phyloP scores from a whole-genome alignment of 2,113 vertebrate genomes.

The Pelusios castaneus region DNA sequence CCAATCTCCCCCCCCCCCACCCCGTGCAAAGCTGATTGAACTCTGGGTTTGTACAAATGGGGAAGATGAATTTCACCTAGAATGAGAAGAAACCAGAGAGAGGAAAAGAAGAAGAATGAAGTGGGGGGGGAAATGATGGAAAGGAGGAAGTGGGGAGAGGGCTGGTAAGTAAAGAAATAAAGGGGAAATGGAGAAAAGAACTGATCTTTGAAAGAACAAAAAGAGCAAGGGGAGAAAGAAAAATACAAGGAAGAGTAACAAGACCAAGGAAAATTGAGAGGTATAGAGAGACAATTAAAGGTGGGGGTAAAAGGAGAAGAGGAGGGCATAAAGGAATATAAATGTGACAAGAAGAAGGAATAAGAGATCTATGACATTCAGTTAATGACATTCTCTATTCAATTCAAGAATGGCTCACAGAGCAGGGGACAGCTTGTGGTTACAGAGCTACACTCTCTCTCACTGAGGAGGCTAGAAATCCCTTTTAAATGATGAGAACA shows the following conservation, averaged over 20 bases:
- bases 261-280: neutral
- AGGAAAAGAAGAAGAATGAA: neutral
- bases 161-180: neutral
- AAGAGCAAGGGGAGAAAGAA: neutral
- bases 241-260: neutral
- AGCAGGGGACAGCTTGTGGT: neutral
- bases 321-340: neutral
- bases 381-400: neutral
- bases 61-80: neutral
- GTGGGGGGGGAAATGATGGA: neutral
- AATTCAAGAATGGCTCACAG: neutral
- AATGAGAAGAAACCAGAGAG: neutral
- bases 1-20: neutral
- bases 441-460: neutral
- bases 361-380: neutral
- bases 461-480: neutral
- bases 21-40: neutral
- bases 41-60: neutral
- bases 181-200: neutral
- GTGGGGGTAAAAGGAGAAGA: neutral
- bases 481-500: neutral
- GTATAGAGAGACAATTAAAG: neutral
- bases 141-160: neutral
- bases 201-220: neutral
- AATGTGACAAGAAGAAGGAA: neutral